Base-by-base conservation (phyloP, 2,113 vertebrate species). In the Urocitellus parryii region DNA sequence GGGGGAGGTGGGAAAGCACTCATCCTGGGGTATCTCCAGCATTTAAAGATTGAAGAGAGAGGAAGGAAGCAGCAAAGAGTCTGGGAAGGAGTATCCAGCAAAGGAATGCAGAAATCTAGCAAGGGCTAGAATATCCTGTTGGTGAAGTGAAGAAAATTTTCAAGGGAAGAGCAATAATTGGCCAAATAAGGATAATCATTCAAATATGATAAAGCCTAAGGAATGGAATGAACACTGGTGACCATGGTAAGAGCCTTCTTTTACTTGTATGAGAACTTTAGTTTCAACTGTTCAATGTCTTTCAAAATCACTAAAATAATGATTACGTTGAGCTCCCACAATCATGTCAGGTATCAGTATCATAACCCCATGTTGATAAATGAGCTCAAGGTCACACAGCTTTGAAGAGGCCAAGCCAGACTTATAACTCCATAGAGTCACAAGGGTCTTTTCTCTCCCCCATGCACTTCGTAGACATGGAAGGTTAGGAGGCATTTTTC, bases 251-350 rank as follows among this genome's bases (percentile, higher is more conserved):
- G 0, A 63, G 12, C 6, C 81, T 42, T 1, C 27, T 39, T 72
- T 80, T 27, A 74, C 24, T 68, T 76, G 1, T 37, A 20, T 74
- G 65, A 61, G 16, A 61, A 88, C 39, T 34, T 89, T 80, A n/a
- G 79, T 81, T 79, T 48, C 63, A 78, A 82, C 37, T 61, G 4
- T 82, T 61, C 29, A 37, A 2, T 90, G 37, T 83, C 39, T 86
- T 87, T 83, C 32, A 68, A 94, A 77, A 18, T 14, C 32, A 87
- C 11, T 48, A 67, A 79, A 87, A 45, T 92, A 81, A 88, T 17
- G 18, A 39, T 74, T 37, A 4, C 29, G 80, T 68, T 82, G 39
- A 83, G 65, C n/a, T 53, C 78, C 79, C 42, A 34, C 58, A 27
- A 24, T 80, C n/a, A 85, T 32, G 67, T 90, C 91, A 82, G 34